Evolutionary conservation across 2,888 invertebrate species (phyloP).

Genomic region (Hoplodrina ambigua): DNA sequence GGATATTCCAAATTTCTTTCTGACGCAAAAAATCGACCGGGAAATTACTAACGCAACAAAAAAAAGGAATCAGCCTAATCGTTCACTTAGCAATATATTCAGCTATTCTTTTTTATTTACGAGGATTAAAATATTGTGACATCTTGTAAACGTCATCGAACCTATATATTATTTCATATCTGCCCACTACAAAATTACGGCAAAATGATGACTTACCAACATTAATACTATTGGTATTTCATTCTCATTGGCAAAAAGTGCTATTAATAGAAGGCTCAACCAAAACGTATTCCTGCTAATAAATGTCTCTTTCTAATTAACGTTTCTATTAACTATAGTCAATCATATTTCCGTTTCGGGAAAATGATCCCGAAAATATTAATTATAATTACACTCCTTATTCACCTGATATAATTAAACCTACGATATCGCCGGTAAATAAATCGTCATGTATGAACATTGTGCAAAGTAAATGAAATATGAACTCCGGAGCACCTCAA

Average conservation of each 20-base stretch:
- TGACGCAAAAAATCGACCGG: too few species aligned
- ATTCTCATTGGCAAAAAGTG: slow-evolving; percentile 1
- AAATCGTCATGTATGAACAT: neutral
- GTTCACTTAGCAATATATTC: too few species aligned
- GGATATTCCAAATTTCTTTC: too few species aligned
- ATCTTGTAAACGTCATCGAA: neutral
- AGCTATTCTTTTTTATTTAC: too few species aligned
- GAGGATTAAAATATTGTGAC: too few species aligned
- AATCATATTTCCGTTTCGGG: slow-evolving; percentile 14
- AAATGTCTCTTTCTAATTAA: slow-evolving; percentile 4
- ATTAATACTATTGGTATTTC: slow-evolving; percentile 10
- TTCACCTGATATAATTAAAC: neutral
- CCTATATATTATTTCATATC: neutral
- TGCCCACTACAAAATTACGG: neutral
- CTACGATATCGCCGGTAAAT: neutral
- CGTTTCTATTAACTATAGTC: neutral
- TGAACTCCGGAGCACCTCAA: slow-evolving; percentile 11
- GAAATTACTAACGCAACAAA: too few species aligned
- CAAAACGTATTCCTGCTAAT: slow-evolving; percentile 13
- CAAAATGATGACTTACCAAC: neutral
- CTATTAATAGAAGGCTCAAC: slow-evolving; percentile 1
- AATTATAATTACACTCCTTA: neutral
- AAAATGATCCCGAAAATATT: slow-evolving; percentile 10
- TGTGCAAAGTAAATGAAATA: slow-evolving; percentile 19
- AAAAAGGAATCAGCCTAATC: too few species aligned